These are phyloP conservation scores for Melanargia galathea DNA, from an alignment of 2,888 invertebrate species.

Conservation along the genomic window DNA sequence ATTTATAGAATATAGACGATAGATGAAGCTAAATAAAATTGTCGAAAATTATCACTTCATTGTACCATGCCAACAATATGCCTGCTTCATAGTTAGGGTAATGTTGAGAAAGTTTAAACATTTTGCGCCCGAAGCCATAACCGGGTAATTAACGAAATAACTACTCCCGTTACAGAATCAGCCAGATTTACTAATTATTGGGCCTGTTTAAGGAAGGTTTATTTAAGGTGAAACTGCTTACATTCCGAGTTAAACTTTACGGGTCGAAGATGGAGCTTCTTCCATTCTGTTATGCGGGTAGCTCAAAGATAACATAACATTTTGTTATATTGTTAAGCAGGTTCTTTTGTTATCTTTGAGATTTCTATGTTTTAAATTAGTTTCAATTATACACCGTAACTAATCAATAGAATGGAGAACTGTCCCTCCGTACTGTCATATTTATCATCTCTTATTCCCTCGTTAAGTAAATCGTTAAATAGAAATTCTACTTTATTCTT, in stretches of 20 bases:
- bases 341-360: slow-evolving; percentile 1
- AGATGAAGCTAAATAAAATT: no score
- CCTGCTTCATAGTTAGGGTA: not conserved
- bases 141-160: slow-evolving; percentile 38
- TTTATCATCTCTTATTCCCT: no score
- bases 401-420: no score
- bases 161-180: slow-evolving; percentile 30
- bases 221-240: slow-evolving; percentile 37
- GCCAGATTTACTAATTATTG: slow-evolving; percentile 36
- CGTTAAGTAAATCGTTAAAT: no score
- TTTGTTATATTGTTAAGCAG: not conserved
- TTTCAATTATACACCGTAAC: no score
- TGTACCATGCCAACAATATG: not conserved
- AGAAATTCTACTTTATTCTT: no score
- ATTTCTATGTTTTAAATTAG: no score
- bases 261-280: slow-evolving; percentile 28
- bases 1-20: no score
- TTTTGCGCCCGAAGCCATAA: slow-evolving; percentile 32
- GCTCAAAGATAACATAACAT: slow-evolving; percentile 21
- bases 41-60: no score
- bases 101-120: slow-evolving; percentile 30
- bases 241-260: slow-evolving; percentile 27
- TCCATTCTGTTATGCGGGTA: slow-evolving; percentile 23
- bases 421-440: no score
- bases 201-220: slow-evolving; percentile 33